phyloP scores from a whole-genome alignment of 1,140 invertebrate genomes.

The Drosophila sturtevanti region DNA sequence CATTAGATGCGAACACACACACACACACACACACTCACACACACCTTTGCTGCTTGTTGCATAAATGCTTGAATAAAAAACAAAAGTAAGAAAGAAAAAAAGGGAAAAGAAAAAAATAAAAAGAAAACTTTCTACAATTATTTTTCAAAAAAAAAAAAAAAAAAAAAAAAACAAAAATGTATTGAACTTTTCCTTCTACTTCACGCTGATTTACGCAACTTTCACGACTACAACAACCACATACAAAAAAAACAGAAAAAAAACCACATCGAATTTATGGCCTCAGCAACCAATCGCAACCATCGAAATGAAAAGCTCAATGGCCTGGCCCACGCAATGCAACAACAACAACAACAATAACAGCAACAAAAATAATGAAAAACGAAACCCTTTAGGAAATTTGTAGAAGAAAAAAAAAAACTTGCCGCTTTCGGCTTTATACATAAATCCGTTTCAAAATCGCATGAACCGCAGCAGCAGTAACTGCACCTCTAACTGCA shows the following conservation, averaged over 20 bases:
- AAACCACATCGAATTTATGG: conserved; percentile 69
- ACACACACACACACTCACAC: conserved; percentile 9
- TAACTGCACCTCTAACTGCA: conserved; percentile 48
- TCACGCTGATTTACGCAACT: conserved; percentile 80
- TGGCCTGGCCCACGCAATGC: conserved; percentile 68
- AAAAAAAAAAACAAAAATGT: conserved; percentile 62
- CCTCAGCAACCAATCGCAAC: conserved; percentile 60
- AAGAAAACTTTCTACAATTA: conserved; percentile 78
- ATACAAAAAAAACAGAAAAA: conserved; percentile 37
- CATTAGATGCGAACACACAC: not conserved
- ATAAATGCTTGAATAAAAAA: conserved; percentile 52
- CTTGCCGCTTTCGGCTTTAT: conserved; percentile 42
- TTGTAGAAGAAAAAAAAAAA: conserved; percentile 53
- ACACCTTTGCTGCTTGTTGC: conserved; percentile 47
- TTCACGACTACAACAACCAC: conserved; percentile 65
- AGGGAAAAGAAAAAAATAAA: conserved; percentile 17
- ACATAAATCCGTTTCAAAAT: conserved; percentile 78
- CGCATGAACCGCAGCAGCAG: conserved; percentile 46
- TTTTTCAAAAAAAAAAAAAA: conserved; percentile 73
- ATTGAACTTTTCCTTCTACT: conserved; percentile 80
- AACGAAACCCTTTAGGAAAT: conserved; percentile 80
- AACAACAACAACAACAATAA: conserved; percentile 30
- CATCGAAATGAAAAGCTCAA: conserved; percentile 59
- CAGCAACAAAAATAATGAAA: conserved; percentile 40
- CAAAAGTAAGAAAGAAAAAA: not conserved